Base-by-base conservation (phyloP, 2,797 vertebrate genomes). In the Myripristis jacobus region DNA sequence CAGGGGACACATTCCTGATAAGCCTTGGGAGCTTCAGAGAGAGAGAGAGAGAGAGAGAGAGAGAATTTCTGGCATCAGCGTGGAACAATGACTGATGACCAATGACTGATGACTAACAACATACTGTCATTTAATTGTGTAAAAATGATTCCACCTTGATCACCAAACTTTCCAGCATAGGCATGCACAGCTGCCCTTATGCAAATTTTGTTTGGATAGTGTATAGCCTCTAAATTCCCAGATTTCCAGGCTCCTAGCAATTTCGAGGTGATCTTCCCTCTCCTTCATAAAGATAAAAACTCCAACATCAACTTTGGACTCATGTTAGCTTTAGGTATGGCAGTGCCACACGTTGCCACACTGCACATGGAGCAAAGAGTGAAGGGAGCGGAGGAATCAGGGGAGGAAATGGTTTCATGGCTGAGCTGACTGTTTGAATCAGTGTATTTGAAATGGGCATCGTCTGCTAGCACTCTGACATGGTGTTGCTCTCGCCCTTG, bases 351-450 rank as follows among this genome's bases (percentile, higher is more conserved):
- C 74, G 56, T 82, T 70, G 47, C 65, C 51, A 63, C 53, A 44
- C 62, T 9, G 43, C 74, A 79, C 53, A 66, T 16, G 63, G 48
- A 66, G 71, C 56, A 51, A 62, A 67, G 48, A 79, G 86, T n/a
- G 79, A 84, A 84, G 64, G 83, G 75, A 87, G 80, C 52, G 75
- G 52, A 81, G 84, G 84, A 80, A 87, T 88, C 83, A 74, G 38
- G 68, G 85, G 90, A 91, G 90, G 91, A 93, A 93, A 92, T 92
- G 94, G 92, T 93, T 93, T 93, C 93, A 94, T 94, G 89, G 89
- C 90, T 85, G 80, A 86, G 81, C 87, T 94, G 94, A 93, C 92
- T 87, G 80, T 88, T 93, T 92, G 88, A 89, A 92, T 94, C 92
- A 93, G 90, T 90, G 79, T 87, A 86, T 91, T 80, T 92, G 90